Evolutionary conservation across 2,797 vertebrate genomes (phyloP).

Genomic region (Pseudomugil gertrudae): DNA sequence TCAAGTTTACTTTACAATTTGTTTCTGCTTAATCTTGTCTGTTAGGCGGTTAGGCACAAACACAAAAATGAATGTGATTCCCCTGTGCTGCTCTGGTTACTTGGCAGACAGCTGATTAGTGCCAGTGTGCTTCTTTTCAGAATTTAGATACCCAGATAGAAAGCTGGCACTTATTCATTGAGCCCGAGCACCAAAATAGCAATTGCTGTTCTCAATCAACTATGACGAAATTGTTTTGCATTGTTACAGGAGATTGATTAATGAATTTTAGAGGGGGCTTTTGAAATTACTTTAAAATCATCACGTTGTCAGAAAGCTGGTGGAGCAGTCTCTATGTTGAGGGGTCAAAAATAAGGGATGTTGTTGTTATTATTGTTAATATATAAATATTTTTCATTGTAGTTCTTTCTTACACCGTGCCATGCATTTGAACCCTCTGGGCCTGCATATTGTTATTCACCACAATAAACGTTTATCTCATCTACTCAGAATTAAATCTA

Average conservation of each 20-base stretch:
- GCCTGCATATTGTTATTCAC: conserved; percentile 44
- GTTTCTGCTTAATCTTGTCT: conserved; percentile 55
- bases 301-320: conserved; percentile 60
- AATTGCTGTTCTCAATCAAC: conserved; percentile 68
- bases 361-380: conserved; percentile 12
- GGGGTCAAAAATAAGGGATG: conserved; percentile 44
- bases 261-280: conserved; percentile 59
- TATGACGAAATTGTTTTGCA: conserved; percentile 69
- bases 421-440: conserved; percentile 28
- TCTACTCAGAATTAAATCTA: conserved; percentile 71
- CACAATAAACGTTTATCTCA: conserved; percentile 61
- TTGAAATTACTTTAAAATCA: conserved; percentile 67
- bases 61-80: conserved; percentile 48
- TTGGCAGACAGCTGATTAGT: conserved; percentile 66
- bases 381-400: conserved; percentile 18
- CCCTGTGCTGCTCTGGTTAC: conserved; percentile 57
- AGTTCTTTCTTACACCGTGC: conserved; percentile 30
- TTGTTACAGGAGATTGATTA: conserved; percentile 68
- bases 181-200: conserved; percentile 63
- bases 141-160: conserved; percentile 67
- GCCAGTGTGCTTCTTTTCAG: conserved; percentile 61
- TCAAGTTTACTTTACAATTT: conserved; percentile 63
- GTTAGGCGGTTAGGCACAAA: conserved; percentile 44
- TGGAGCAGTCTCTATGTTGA: conserved; percentile 43
- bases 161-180: conserved; percentile 56